phyloP scores from a whole-genome alignment of 2,113 vertebrate species.

The Rhinoptilus africanus region DNA sequence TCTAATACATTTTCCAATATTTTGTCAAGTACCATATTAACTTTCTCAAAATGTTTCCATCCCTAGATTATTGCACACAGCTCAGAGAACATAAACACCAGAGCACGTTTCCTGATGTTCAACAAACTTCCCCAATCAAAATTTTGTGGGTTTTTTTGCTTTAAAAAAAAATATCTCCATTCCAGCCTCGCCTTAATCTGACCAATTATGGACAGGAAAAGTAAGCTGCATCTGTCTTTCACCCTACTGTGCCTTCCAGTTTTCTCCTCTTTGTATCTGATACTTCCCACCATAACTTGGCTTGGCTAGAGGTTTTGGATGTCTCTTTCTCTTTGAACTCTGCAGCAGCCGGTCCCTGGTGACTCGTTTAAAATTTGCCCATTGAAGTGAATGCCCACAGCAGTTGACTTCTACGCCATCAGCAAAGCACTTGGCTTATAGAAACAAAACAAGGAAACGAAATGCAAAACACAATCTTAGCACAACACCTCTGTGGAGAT shows the following conservation, averaged over 20 bases:
- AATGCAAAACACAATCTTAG: neutral
- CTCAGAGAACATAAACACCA: neutral
- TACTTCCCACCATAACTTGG: constrained; percentile 28
- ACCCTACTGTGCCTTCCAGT: neutral
- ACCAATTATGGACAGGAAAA: neutral
- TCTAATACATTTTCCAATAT: neutral
- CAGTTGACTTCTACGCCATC: neutral
- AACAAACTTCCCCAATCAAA: neutral
- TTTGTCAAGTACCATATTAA: neutral
- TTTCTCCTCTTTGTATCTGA: neutral
- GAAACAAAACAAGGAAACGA: constrained; percentile 36
- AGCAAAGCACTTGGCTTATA: neutral
- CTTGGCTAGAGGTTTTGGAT: neutral
- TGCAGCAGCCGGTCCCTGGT: constrained; percentile 5
- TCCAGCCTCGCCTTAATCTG: neutral
- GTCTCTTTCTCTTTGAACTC: constrained; percentile 31
- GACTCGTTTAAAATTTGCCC: neutral
- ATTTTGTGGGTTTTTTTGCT: neutral
- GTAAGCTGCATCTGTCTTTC: neutral
- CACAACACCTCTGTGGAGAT: neutral
- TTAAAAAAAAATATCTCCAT: neutral
- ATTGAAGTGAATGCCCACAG: constrained; percentile 16
- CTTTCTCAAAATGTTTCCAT: neutral
- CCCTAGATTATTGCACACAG: neutral
- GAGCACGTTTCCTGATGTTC: neutral